Evolutionary conservation across 1,140 invertebrate genomes (phyloP).

Genomic region (Ericerus pela): DNA sequence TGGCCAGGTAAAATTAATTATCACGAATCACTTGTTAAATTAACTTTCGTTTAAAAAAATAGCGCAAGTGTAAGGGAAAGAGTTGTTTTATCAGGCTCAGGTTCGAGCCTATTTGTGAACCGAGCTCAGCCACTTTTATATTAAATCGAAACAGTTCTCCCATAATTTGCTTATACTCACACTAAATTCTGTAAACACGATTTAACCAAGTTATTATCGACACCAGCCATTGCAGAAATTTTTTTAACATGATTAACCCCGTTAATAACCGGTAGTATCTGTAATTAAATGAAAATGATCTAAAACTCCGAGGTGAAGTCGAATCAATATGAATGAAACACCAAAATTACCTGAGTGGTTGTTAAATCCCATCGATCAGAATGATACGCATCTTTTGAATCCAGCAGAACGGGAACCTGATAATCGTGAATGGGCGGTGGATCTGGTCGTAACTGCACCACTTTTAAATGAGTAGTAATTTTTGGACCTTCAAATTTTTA

Average conservation of each 20-base stretch:
- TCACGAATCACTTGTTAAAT: too few species aligned
- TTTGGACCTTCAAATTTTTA: not conserved
- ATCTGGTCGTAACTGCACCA: conserved; percentile 56
- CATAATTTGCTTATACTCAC: too few species aligned
- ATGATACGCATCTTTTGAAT: conserved; percentile 38
- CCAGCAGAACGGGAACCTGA: conserved; percentile 75
- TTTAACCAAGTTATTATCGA: conserved; percentile 86
- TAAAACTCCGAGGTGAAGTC: not conserved
- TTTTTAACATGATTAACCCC: conserved; percentile 80
- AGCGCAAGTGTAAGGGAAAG: too few species aligned
- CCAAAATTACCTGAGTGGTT: conserved; percentile 53
- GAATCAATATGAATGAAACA: not conserved
- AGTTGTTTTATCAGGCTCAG: too few species aligned
- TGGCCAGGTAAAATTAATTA: too few species aligned
- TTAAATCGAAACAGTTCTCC: too few species aligned
- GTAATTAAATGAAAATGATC: conserved; percentile 18
- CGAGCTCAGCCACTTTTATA: too few species aligned
- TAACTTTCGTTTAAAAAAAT: too few species aligned
- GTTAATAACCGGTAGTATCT: conserved; percentile 78
- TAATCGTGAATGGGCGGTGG: conserved; percentile 72
- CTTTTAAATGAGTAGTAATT: conserved; percentile 51
- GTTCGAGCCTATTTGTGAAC: too few species aligned
- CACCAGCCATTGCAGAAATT: conserved; percentile 68
- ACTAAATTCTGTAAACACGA: conserved; percentile 85
- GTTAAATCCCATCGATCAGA: conserved; percentile 79